These are phyloP conservation scores for Malurus splendens DNA, from an alignment of 2,797 vertebrate species.

Conservation along the genomic window DNA sequence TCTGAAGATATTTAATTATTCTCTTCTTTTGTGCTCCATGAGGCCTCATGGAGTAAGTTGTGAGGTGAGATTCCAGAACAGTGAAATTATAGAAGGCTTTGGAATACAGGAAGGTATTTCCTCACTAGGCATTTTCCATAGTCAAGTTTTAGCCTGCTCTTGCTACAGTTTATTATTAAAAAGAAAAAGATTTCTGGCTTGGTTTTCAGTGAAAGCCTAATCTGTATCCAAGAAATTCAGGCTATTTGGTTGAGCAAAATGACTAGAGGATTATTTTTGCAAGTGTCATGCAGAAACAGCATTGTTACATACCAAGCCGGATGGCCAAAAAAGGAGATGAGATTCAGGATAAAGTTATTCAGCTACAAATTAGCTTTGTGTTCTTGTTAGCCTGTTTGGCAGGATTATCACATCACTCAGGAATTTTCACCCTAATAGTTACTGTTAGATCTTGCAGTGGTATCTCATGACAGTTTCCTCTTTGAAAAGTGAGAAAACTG, in stretches of 20 bases:
- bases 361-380: constrained; percentile 1
- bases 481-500: background rate
- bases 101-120: constrained; percentile 36
- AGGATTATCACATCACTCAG: background rate
- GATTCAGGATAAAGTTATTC: background rate
- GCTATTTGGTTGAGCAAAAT: background rate
- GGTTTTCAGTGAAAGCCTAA: background rate
- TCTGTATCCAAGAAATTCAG: background rate
- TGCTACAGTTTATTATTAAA: background rate
- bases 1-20: background rate
- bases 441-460: background rate
- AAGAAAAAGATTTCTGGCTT: background rate
- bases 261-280: background rate
- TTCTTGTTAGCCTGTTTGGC: background rate
- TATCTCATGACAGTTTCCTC: background rate
- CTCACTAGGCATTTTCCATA: constrained; percentile 2
- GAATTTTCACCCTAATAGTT: background rate
- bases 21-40: background rate
- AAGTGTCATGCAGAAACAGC: background rate
- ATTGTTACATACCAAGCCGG: background rate
- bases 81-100: background rate
- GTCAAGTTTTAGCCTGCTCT: constrained; percentile 45
- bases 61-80: constrained; percentile 7
- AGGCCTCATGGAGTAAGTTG: background rate
- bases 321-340: background rate